A percentile compares a stretch with the other conserved stretches of the same genome.
Conservation (phyloP, 2,113 vertebrate genomes). For the Mesitornis unicolor region DNA sequence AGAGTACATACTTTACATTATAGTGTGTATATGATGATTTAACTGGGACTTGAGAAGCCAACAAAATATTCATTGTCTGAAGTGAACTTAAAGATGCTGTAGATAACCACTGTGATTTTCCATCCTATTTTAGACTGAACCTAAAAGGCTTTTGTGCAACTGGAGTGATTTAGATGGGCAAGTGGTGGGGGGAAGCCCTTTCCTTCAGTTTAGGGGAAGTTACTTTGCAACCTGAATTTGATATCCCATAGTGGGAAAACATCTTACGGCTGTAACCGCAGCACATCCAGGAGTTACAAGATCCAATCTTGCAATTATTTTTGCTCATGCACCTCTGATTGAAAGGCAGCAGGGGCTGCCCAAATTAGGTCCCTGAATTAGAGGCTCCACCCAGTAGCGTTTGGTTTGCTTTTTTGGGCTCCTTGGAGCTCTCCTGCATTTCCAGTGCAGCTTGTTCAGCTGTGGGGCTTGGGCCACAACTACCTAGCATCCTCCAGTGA, state of each 20-base stretch:
- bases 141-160: not conserved
- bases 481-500: not conserved
- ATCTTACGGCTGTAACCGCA: not conserved
- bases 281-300: not conserved
- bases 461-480: not conserved
- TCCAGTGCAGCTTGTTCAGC: not conserved
- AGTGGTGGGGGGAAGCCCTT: not conserved
- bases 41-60: not conserved
- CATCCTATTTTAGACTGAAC: not conserved
- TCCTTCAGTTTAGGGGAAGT: not conserved
- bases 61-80: not conserved
- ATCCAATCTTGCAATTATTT: not conserved
- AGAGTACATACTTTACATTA: constrained; percentile 9
- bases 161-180: not conserved
- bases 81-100: not conserved
- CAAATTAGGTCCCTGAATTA: not conserved
- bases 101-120: constrained; percentile 19
- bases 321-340: fast-evolving
- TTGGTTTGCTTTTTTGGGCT: not conserved
- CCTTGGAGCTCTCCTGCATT: not conserved
- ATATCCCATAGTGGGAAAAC: not conserved
- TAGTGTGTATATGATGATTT: not conserved
- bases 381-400: not conserved
- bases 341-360: not conserved
- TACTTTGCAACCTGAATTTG: not conserved